Evolutionary conservation across 2,113 vertebrate genomes (phyloP), one percentile per base, ranked within the genome.

Genomic region (Peromyscus polionotus): DNA sequence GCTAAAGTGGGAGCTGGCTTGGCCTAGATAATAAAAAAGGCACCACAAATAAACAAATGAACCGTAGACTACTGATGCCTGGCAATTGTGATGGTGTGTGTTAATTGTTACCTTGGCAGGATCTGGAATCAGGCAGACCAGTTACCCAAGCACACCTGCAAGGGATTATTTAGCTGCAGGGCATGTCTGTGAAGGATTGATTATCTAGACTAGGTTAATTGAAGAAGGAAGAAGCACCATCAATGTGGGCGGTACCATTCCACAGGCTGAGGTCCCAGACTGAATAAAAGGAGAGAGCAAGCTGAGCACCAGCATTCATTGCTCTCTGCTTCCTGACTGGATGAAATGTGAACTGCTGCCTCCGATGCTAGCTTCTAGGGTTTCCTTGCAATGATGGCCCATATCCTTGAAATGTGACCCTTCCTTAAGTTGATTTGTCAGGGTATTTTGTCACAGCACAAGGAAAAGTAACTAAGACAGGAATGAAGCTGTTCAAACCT

Each of bases 401-500:
- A 12, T 61, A 61, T 20, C n/a, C 54, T 83, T 61, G 36, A 83
- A 83, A 61, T 61, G 54, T 61, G 36, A 83, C n/a, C 54, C 80
- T 59, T 12, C 36, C 10, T 83, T 39, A 39, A 39, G 80, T 61
- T 83, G 36, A 59, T 39, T 83, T 39, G 20, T 83, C 3, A 1
- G 54, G 36, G 36, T n/a, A 83, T 61, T 61, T 26, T 83, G 36
- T 83, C 80, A 83, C 20, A 59, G 54, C 54, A 7, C 24, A 19
- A n/a, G 33, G 79, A 81, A 81, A 81, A 81, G 36, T 59, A 84
- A 77, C 24, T 28, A 45, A 42, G 14, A 89, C 89, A 88, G 89
- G 61, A 94, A 90, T 90, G 72, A 96, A 94, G 89, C 73, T 95
- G 42, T 79, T 67, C 94, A 88, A 84, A 94, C 95, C 59, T 95